Percentiles rank a stretch among this genome's conserved stretches.
Conservation (phyloP, 2,797 vertebrate species). For the Falco peregrinus region DNA sequence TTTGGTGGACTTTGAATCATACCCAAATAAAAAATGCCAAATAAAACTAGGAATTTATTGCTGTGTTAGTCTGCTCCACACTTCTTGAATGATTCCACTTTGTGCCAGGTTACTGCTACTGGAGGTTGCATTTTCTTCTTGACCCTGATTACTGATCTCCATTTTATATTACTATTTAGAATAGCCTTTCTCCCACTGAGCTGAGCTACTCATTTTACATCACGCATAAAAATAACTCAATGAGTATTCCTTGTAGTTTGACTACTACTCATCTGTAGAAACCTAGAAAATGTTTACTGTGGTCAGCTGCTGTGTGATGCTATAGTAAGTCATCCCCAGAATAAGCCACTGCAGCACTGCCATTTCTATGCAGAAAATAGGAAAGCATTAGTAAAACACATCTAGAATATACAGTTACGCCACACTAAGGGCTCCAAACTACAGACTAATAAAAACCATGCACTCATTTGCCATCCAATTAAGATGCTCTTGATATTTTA, state of each 20-base stretch:
- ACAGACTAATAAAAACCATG: conserved; percentile 7
- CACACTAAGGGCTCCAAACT: not conserved
- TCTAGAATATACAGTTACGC: not conserved
- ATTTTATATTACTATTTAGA: conserved; percentile 3
- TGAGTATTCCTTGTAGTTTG: not conserved
- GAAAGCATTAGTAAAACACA: not conserved
- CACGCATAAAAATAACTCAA: not conserved
- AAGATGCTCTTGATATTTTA: not conserved
- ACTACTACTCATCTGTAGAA: not conserved
- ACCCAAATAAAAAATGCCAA: not conserved
- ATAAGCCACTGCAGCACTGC: not conserved
- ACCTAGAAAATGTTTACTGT: not conserved
- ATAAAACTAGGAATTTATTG: not conserved
- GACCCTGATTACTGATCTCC: conserved; percentile 3
- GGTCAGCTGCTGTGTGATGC: not conserved
- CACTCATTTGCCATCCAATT: not conserved
- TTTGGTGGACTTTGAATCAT: not conserved
- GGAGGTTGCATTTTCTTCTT: not conserved
- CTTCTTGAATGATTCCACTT: not conserved
- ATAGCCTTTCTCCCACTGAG: not conserved
- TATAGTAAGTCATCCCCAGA: not conserved
- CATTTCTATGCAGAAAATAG: not conserved
- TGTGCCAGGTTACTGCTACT: not conserved
- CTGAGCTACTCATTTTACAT: not conserved
- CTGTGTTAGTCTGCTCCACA: not conserved